Evolutionary conservation across 2,797 vertebrate species (phyloP).

Genomic region (Gymnocypris eckloni): DNA sequence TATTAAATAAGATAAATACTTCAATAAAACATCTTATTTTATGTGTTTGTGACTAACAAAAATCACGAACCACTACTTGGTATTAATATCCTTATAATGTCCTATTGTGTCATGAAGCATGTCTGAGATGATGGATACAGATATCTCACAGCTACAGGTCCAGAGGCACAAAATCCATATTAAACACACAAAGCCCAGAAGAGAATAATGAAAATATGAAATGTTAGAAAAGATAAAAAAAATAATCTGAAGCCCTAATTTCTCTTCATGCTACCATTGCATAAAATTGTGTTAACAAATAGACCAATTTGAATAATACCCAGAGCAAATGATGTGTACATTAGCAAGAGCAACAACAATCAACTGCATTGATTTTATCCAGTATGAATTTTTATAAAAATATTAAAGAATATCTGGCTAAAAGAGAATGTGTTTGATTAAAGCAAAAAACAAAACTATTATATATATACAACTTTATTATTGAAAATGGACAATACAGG

Average conservation of each 20-base stretch:
- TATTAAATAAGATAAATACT: not conserved
- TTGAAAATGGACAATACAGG: not conserved
- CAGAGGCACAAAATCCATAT: not conserved
- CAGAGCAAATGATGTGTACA: not conserved
- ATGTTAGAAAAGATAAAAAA: not conserved
- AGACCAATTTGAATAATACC: not conserved
- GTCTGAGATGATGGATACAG: not conserved
- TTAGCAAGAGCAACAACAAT: not conserved
- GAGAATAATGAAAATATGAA: not conserved
- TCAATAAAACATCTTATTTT: not conserved
- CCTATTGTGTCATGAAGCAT: not conserved
- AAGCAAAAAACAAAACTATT: constrained; percentile 11
- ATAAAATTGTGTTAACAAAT: not conserved
- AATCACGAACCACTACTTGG: not conserved
- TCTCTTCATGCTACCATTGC: not conserved
- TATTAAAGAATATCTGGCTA: not conserved
- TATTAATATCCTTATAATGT: not conserved
- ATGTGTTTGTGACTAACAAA: not conserved
- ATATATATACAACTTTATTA: constrained; percentile 31
- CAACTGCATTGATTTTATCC: not conserved
- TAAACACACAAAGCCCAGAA: constrained; percentile 1
- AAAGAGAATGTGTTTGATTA: not conserved
- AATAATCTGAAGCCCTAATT: not conserved
- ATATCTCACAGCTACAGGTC: not conserved
- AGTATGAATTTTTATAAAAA: not conserved